Evolutionary conservation across 2,888 invertebrate genomes (phyloP), one percentile per base, ranked within the genome.

Genomic region (Noctua janthe): DNA sequence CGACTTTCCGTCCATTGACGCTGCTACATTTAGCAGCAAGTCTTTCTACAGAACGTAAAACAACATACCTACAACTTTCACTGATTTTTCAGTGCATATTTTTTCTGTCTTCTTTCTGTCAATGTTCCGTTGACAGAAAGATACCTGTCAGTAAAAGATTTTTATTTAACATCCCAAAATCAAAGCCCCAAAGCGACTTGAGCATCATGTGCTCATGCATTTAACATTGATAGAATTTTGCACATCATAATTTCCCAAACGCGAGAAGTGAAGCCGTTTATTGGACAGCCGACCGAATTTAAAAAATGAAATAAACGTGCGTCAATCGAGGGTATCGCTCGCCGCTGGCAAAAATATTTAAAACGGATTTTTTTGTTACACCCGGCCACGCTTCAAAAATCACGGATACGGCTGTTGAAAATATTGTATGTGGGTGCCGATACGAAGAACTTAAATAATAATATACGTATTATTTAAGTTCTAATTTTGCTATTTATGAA

Each of bases 241-340:
- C 29, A 29, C 71, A 70, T 73, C 64, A 72, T 84, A 74, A 77
- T 80, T 76, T 76, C 3, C 4, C 39, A 73, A 59, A 67, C 54
- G 56, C 47, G 54, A 81, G 73, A 59, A 72, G 66, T 77, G 54
- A 51, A 56, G 29, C 51, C 67, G 29, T 78, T 75, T 43, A 85
- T 81, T 70, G 82, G 75, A 82, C 74, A 73, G 54, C 29, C 74
- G 59, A 72, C 10, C 43, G 66, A 54, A 76, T 85, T 81, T 47
- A 71, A 78, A 82, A 81, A 85, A 71, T 76, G 73, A 71, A 51
- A 78, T 71, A 78, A 78, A 85, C 62, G 62, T 54, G 51, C 74
- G 59, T 78, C 72, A 75, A 64, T 85, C 43, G 75, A 56, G 35
- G 70, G 67, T 69, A 70, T 72, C 71, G 74, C 47, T 49, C 66